These are phyloP conservation scores for Pangasius krempfi DNA, from an alignment of 2,797 vertebrate species.

Conservation along the genomic window DNA sequence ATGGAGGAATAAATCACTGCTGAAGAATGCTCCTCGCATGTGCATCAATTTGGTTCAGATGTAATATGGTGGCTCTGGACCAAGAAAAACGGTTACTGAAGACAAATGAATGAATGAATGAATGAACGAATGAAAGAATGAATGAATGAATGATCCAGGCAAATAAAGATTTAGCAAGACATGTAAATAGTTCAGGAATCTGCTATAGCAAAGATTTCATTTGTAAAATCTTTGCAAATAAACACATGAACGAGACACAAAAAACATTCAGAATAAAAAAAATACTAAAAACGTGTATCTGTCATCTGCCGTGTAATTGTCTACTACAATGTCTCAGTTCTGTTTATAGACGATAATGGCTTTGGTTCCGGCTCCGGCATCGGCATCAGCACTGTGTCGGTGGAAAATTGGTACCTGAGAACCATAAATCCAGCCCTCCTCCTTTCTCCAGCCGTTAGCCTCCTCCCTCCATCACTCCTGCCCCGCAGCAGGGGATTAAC, in stretches of 20 bases:
- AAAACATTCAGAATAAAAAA: not conserved
- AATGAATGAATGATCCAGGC: not conserved
- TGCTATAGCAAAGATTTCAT: not conserved
- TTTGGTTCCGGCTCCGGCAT: not conserved
- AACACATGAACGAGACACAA: not conserved
- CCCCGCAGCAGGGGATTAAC: slow-evolving; percentile 74
- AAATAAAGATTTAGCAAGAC: not conserved
- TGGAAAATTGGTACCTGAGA: slow-evolving; percentile 35
- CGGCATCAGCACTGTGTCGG: not conserved
- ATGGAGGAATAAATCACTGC: not conserved
- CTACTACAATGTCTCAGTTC: slow-evolving; percentile 18
- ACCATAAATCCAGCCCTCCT: slow-evolving; percentile 47
- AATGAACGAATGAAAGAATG: not conserved
- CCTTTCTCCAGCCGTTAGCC: slow-evolving; percentile 17
- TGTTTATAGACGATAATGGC: slow-evolving; percentile 26
- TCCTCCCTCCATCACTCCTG: slow-evolving; percentile 62
- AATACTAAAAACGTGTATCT: not conserved
- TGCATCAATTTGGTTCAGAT: not conserved
- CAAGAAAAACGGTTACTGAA: not conserved
- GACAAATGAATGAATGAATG: not conserved
- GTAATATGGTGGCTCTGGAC: not conserved
- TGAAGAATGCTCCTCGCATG: not conserved
- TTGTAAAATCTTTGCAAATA: not conserved
- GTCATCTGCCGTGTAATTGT: slow-evolving; percentile 5
- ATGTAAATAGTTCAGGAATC: not conserved